phyloP scores from a whole-genome alignment of 2,113 vertebrate species.

The Malurus alboscapulatus region DNA sequence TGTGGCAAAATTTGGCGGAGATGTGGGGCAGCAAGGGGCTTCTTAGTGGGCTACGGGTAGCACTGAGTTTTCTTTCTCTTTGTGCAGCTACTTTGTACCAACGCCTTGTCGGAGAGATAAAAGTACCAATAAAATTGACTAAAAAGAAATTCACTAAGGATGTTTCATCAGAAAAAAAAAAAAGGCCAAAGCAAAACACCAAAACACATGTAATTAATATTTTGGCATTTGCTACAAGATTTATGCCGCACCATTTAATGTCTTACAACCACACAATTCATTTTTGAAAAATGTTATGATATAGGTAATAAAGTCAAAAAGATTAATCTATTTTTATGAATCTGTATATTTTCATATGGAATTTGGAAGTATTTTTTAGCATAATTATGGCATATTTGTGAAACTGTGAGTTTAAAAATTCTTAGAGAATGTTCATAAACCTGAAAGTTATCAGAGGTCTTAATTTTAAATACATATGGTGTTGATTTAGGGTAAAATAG shows the following conservation, averaged over 20 bases:
- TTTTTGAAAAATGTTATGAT: background rate
- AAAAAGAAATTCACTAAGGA: background rate
- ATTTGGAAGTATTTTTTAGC: background rate
- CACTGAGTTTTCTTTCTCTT: background rate
- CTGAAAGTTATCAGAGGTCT: background rate
- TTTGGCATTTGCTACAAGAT: background rate
- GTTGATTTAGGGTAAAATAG: background rate
- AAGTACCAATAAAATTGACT: background rate
- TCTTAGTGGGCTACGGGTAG: background rate
- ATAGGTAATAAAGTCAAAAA: background rate
- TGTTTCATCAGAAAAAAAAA: background rate
- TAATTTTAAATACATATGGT: background rate
- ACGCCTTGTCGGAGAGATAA: background rate
- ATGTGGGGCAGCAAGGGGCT: background rate
- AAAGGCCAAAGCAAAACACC: background rate
- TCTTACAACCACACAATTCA: background rate
- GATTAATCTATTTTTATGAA: background rate
- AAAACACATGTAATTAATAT: background rate
- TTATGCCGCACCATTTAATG: background rate
- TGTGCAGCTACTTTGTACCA: background rate
- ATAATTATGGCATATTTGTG: background rate
- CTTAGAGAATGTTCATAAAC: background rate
- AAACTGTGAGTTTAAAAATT: background rate
- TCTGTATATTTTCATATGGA: background rate
- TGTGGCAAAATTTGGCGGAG: background rate